Base-by-base conservation (phyloP, 2,888 invertebrate genomes). In the Ennomos quercinarius region DNA sequence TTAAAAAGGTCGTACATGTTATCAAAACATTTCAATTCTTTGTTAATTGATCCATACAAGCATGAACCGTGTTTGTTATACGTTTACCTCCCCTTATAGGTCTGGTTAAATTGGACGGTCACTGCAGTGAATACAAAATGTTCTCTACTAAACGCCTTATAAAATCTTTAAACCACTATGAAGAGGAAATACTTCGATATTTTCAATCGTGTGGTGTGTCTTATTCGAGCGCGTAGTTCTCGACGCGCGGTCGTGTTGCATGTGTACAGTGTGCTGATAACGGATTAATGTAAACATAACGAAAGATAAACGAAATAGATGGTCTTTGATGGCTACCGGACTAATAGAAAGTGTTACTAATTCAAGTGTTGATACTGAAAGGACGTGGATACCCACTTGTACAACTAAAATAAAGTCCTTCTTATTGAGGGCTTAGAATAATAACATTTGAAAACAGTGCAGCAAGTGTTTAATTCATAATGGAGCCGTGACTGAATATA, bases 251-350 rank as follows among this genome's bases (percentile, higher is more conserved):
- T 44, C 39, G 62, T 51, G 44, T 61, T 35, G 13, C 43, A 37
- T 48, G 47, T 46, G 48, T 34, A 40, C 34, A 54, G 35, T 11
- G 4, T 43, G 27, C 13, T 47, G 47, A 53, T 55, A 49, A 51
- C 11, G 6, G 27, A 13, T 36, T 34, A 38, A n/a, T 59, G 54
- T 62, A 62, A 62, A 62, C 47, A 62, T 48, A 55, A 43, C 49
- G 38, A 45, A 12, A 17, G 42, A 50, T 42, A 45, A 58, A 45
- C 50, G 49, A 49, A 41, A 45, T 42, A 47, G 10, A 45, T 42
- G 35, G 11, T 48, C 10, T 53, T 27, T 36, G 13, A 45, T 45
- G 40, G 17, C 34, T 17, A 27, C 34, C 9, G n/a, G 40, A 40
- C 27, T 39, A 12, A 47, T 13, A 34, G 17, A 17, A 3, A 17